These are phyloP conservation scores for Chydorus sphaericus DNA, from an alignment of 2,888 invertebrate genomes.

Conservation along the genomic window DNA sequence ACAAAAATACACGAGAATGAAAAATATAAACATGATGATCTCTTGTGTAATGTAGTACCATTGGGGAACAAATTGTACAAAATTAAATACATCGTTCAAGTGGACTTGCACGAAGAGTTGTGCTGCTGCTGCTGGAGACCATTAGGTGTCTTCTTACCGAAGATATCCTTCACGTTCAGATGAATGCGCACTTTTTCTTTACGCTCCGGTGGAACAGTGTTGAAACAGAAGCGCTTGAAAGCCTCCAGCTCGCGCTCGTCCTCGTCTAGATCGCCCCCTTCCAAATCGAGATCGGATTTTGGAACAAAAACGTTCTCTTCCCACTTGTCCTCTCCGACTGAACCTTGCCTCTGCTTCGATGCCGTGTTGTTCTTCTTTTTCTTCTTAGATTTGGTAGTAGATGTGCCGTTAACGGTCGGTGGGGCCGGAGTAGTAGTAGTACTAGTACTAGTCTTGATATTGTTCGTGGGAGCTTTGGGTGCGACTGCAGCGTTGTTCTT, in stretches of 20 bases:
- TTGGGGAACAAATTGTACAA: slow-evolving; percentile 3
- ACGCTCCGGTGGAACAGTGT: slow-evolving; percentile 59
- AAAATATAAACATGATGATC: no score
- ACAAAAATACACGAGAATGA: background rate
- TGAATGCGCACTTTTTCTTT: slow-evolving; percentile 54
- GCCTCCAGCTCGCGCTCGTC: slow-evolving; percentile 69
- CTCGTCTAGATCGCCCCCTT: slow-evolving; percentile 61
- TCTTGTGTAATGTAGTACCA: no score
- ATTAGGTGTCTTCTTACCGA: slow-evolving; percentile 39
- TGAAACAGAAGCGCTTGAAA: slow-evolving; percentile 72
- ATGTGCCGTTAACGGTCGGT: background rate
- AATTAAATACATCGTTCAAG: background rate
- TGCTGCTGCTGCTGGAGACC: no score
- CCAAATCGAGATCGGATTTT: slow-evolving; percentile 41
- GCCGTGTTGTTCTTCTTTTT: slow-evolving; percentile 9
- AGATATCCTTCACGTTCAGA: slow-evolving; percentile 62
- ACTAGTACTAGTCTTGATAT: background rate
- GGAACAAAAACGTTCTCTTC: slow-evolving; percentile 57
- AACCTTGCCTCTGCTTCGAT: background rate
- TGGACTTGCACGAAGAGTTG: background rate
- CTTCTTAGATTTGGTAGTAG: slow-evolving; percentile 1
- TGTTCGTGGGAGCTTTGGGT: background rate
- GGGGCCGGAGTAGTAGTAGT: no score
- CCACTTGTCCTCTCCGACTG: slow-evolving; percentile 10
- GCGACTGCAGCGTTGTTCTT: background rate